These are phyloP conservation scores for Metallyticus violacea DNA, from an alignment of 2,888 invertebrate genomes.

Conservation along the genomic window DNA sequence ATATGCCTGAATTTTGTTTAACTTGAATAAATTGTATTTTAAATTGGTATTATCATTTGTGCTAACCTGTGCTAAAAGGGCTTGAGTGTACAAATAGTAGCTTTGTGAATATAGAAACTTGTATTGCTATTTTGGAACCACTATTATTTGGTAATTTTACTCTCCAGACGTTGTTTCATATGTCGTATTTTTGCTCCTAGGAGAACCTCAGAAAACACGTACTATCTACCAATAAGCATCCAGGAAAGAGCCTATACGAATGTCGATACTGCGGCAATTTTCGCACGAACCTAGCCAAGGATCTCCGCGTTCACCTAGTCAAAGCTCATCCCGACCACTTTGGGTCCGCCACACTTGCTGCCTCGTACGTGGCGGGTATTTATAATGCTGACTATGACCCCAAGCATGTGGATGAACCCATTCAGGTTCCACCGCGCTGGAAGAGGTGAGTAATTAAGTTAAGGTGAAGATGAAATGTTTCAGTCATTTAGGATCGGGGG, in stretches of 20 bases:
- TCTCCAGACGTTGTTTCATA: no score
- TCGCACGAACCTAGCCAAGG: conserved; percentile 64
- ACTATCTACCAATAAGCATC: conserved; percentile 72
- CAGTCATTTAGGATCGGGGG: no score
- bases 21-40: no score
- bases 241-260: conserved; percentile 73
- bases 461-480: no score
- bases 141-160: no score
- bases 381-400: conserved; percentile 47
- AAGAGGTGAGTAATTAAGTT: conserved; percentile 18
- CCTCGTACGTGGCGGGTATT: conserved; percentile 51
- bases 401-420: conserved; percentile 23
- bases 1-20: no score
- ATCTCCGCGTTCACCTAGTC: conserved; percentile 64
- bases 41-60: no score
- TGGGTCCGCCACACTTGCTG: conserved; percentile 50
- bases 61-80: no score
- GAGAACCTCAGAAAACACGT: conserved; percentile 89
- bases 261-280: conserved; percentile 64
- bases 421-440: conserved; percentile 19
- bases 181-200: conserved; percentile 47
- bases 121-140: no score
- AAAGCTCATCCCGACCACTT: conserved; percentile 55
- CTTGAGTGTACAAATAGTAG: no score
- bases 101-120: no score